Percentiles rank a stretch among this genome's conserved stretches.
These are phyloP conservation scores for Entomobrya proxima DNA, from an alignment of 2,888 invertebrate genomes.

Conservation along the genomic window DNA sequence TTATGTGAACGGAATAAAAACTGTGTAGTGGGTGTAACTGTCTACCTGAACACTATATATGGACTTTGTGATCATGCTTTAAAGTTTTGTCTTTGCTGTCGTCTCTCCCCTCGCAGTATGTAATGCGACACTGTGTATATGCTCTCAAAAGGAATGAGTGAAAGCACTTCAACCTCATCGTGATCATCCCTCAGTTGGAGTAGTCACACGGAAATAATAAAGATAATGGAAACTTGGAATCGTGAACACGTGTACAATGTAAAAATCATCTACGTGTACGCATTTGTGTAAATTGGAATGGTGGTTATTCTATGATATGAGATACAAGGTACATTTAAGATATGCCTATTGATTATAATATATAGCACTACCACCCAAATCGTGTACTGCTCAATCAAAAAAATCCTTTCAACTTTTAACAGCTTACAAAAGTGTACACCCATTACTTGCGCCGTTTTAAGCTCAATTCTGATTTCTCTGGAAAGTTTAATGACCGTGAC, in stretches of 20 bases:
- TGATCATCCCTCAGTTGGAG: constrained; percentile 18
- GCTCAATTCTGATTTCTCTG: neutral
- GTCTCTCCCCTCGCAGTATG: neutral
- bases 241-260: neutral
- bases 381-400: neutral
- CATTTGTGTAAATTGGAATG: neutral
- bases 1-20: neutral
- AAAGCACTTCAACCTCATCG: constrained; percentile 34
- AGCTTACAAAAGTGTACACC: neutral
- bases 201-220: constrained; percentile 36
- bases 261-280: neutral
- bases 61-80: neutral
- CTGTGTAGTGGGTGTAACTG: neutral
- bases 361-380: neutral
- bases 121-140: constrained; percentile 32
- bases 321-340: neutral
- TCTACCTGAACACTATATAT: neutral
- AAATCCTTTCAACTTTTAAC: constrained; percentile 3
- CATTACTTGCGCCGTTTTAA: neutral
- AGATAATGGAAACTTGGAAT: constrained; percentile 27
- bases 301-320: neutral
- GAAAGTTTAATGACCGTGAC: neutral
- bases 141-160: neutral
- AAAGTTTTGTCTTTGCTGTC: neutral
- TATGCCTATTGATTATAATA: neutral